Evolutionary conservation across 1,140 invertebrate species (phyloP).

Genomic region (Drosophila parabipectinata): DNA sequence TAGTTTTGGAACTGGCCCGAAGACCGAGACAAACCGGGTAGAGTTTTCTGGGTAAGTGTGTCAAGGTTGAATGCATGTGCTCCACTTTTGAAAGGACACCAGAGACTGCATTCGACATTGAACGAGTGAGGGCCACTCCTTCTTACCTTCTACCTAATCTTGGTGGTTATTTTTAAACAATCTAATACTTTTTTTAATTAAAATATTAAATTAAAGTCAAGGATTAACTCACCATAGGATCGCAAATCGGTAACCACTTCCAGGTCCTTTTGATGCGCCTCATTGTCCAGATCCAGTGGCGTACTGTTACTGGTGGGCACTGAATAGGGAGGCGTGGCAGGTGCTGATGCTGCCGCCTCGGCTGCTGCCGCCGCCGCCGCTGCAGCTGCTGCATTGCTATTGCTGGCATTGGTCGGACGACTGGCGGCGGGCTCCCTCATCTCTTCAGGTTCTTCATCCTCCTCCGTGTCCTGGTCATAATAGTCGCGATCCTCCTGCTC

Average conservation of each 20-base stretch:
- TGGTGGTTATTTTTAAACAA: too few relatives aligned
- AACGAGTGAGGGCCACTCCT: conserved; percentile 20
- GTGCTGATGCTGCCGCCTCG: conserved; percentile 9
- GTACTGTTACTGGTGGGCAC: conserved; percentile 60
- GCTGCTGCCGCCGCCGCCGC: conserved; percentile 42
- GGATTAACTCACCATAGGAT: conserved; percentile 64
- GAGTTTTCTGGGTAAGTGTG: conserved; percentile 55
- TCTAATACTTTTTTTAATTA: too few relatives aligned
- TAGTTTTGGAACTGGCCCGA: conserved; percentile 25
- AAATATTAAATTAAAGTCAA: too few relatives aligned
- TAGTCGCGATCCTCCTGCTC: conserved; percentile 40
- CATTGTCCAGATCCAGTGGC: conserved; percentile 64
- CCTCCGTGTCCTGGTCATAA: conserved; percentile 62
- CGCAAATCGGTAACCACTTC: conserved; percentile 66
- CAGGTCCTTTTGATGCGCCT: conserved; percentile 64
- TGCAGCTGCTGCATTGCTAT: conserved; percentile 24
- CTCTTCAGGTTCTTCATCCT: conserved; percentile 35
- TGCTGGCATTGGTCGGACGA: neutral
- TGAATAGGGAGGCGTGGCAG: conserved; percentile 36
- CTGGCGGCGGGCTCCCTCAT: neutral
- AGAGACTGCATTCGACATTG: conserved; percentile 36
- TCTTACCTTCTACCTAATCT: neutral
- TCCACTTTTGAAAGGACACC: conserved; percentile 60
- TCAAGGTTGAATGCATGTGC: conserved; percentile 78
- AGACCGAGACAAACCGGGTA: conserved; percentile 30